Conservation (phyloP, 2,888 invertebrate species). For the Acleris laterana region DNA sequence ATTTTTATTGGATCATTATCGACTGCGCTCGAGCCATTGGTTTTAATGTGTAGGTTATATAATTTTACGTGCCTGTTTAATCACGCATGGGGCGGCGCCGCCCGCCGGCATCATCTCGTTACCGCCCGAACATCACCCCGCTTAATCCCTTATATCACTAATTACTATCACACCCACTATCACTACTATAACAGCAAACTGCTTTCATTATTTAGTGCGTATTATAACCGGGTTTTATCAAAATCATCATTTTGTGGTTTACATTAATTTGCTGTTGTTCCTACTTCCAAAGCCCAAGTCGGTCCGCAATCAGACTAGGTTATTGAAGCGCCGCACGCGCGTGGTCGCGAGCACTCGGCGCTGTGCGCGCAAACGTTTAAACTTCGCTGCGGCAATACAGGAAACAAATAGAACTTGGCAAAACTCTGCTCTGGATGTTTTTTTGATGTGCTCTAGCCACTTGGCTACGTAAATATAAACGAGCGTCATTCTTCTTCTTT, state of each 20-base stretch:
- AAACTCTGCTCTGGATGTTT: slow-evolving; percentile 61
- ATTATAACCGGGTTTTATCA: too few relatives aligned
- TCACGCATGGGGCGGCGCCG: slow-evolving; percentile 29
- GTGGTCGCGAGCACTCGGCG: slow-evolving; percentile 21
- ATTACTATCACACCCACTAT: slow-evolving; percentile 3
- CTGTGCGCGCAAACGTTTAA: slow-evolving; percentile 28
- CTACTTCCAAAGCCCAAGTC: too few relatives aligned
- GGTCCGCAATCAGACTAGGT: not conserved
- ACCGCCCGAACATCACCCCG: slow-evolving; percentile 30
- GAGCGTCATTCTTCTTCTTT: slow-evolving; percentile 75
- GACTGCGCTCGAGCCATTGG: slow-evolving; percentile 24
- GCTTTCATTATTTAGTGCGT: too few relatives aligned
- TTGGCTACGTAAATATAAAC: slow-evolving; percentile 77
- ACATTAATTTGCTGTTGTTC: too few relatives aligned
- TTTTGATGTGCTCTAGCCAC: slow-evolving; percentile 67
- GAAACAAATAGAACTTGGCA: slow-evolving; percentile 54
- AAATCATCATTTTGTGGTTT: too few relatives aligned
- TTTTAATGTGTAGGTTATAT: slow-evolving; percentile 30
- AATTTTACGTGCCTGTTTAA: slow-evolving; percentile 35
- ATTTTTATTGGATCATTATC: slow-evolving; percentile 7
- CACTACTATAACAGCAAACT: too few relatives aligned
- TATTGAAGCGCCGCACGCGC: slow-evolving; percentile 19
- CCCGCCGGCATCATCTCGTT: slow-evolving; percentile 40
- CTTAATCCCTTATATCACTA: slow-evolving; percentile 22
- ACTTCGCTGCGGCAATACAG: slow-evolving; percentile 29